Percentiles rank a stretch among this genome's conserved stretches.
Evolutionary conservation across 2,888 invertebrate genomes (phyloP).

Genomic region (Griposia aprilina): DNA sequence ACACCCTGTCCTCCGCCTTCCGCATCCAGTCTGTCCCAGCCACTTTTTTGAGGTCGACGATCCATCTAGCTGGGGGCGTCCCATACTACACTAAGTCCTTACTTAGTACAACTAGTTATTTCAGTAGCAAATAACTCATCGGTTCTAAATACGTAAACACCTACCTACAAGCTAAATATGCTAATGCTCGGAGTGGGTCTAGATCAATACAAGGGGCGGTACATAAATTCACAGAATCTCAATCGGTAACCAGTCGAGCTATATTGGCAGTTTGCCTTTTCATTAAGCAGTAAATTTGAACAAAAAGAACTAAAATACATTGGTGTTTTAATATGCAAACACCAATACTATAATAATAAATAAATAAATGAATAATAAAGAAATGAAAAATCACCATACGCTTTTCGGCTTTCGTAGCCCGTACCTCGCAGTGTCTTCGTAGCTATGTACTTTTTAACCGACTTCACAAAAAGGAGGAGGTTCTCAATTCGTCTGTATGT

Average conservation of each 20-base stretch:
- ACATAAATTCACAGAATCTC: conserved; percentile 15
- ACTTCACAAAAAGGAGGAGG: too few relatives aligned
- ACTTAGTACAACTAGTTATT: neutral
- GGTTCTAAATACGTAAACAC: neutral
- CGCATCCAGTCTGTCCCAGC: too few relatives aligned
- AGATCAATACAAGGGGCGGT: conserved; percentile 34
- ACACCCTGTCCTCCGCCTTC: too few relatives aligned
- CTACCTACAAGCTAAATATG: conserved; percentile 25
- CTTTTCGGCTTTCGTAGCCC: neutral
- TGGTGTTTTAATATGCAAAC: neutral
- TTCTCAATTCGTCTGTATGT: too few relatives aligned
- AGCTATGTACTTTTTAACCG: too few relatives aligned
- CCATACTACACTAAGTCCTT: too few relatives aligned
- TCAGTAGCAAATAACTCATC: neutral
- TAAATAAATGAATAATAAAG: neutral
- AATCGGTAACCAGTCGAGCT: neutral
- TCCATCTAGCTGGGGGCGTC: too few relatives aligned
- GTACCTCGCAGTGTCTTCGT: neutral
- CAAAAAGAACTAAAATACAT: neutral
- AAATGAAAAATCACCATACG: neutral
- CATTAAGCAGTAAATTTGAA: neutral
- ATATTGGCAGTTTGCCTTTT: conserved; percentile 3
- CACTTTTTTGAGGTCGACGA: too few relatives aligned
- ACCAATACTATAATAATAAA: neutral
- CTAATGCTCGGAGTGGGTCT: conserved; percentile 14